phyloP scores from a whole-genome alignment of 1,140 invertebrate species.

The Phthorimaea operculella region DNA sequence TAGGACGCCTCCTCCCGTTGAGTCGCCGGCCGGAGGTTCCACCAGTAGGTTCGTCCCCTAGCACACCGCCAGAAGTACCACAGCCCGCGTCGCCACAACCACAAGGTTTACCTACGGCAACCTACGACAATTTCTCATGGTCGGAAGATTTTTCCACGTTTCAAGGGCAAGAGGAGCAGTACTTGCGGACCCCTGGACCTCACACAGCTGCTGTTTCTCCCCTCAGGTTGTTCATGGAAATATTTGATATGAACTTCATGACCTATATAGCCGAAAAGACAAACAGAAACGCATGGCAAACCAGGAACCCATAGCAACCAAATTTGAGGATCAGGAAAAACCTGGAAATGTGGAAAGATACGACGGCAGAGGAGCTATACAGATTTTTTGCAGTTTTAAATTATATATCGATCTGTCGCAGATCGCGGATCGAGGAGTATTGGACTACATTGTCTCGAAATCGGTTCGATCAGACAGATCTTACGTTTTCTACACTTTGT shows the following conservation, averaged over 20 bases:
- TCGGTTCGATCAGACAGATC: slow-evolving; percentile 17
- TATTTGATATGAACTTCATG: slow-evolving; percentile 14
- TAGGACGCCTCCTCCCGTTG: too few relatives aligned
- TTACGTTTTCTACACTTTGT: slow-evolving; percentile 21
- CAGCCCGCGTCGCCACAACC: too few relatives aligned
- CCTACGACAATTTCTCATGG: neutral
- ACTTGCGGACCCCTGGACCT: neutral
- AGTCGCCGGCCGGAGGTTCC: too few relatives aligned
- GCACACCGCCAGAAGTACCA: too few relatives aligned
- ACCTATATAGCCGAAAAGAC: slow-evolving; percentile 15
- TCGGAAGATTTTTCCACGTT: neutral
- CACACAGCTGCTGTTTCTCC: neutral
- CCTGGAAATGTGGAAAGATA: slow-evolving; percentile 15
- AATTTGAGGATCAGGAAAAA: slow-evolving; percentile 7
- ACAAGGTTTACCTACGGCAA: too few relatives aligned
- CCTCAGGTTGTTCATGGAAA: neutral
- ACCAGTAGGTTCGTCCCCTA: too few relatives aligned
- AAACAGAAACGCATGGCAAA: slow-evolving; percentile 22
- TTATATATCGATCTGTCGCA: slow-evolving; percentile 15
- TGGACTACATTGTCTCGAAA: slow-evolving; percentile 20
- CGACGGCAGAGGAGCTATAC: slow-evolving; percentile 19
- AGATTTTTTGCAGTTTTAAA: slow-evolving; percentile 21
- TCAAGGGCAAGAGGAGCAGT: neutral
- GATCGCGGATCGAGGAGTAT: slow-evolving; percentile 18
- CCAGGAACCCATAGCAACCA: slow-evolving; percentile 9